Percentiles rank a stretch among this genome's conserved stretches.
Conservation (phyloP, 1,140 invertebrate species). For the Pseudomyrmex flavicornis region DNA sequence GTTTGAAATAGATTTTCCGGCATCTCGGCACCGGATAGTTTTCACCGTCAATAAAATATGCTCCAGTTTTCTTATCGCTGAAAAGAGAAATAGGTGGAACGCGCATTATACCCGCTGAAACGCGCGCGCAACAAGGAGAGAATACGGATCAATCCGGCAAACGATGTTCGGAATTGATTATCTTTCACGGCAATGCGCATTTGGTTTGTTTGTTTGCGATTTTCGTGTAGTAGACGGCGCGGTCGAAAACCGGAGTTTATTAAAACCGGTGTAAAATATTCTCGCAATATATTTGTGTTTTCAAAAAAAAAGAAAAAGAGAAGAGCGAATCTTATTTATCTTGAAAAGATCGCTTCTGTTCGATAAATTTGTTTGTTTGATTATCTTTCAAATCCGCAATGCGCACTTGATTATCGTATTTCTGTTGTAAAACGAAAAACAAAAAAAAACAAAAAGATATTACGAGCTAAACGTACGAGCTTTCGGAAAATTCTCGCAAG, state of each 20-base stretch:
- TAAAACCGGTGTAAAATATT: too few species aligned
- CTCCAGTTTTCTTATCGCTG: constrained; percentile 31
- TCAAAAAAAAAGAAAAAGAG: too few species aligned
- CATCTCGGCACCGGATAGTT: constrained; percentile 33
- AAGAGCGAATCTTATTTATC: too few species aligned
- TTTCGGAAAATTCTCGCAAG: neutral
- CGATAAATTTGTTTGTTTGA: too few species aligned
- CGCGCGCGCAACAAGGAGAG: neutral
- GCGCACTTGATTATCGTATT: neutral
- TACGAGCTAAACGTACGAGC: too few species aligned
- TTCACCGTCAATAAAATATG: constrained; percentile 37
- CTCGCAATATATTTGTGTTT: too few species aligned
- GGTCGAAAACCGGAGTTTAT: too few species aligned
- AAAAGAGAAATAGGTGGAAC: constrained; percentile 32
- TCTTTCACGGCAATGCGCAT: too few species aligned
- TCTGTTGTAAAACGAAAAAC: neutral
- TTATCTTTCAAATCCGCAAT: too few species aligned
- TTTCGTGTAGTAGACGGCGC: too few species aligned
- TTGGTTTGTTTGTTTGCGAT: too few species aligned
- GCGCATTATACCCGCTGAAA: neutral
- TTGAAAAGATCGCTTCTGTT: too few species aligned
- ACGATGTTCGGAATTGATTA: constrained; percentile 17
- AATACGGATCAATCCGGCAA: constrained; percentile 4
- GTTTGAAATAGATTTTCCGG: constrained; percentile 43
- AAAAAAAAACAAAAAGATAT: neutral